Conservation (phyloP, 2,888 invertebrate species). For the Reticulitermes lucifugus region DNA sequence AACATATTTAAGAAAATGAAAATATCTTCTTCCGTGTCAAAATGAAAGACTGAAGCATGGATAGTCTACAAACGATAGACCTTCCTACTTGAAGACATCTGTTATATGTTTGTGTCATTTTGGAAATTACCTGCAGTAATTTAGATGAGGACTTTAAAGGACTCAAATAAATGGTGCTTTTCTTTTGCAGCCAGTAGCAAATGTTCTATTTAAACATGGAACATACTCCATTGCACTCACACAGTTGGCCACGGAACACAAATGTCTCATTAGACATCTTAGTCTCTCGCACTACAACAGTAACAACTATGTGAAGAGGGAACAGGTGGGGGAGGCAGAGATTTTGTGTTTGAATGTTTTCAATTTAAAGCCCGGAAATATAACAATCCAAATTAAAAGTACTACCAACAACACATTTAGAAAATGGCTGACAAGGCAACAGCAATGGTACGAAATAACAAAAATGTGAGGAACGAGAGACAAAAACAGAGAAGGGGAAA, state of each 20-base stretch:
- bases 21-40: too few relatives aligned
- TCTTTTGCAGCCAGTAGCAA: not conserved
- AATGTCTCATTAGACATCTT: constrained; percentile 9
- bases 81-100: not conserved
- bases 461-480: not conserved
- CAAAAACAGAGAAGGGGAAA: constrained; percentile 21
- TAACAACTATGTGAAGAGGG: not conserved
- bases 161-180: not conserved
- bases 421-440: constrained; percentile 39
- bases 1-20: too few relatives aligned
- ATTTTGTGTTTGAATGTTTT: constrained; percentile 33
- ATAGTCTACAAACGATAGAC: too few relatives aligned
- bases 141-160: not conserved
- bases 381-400: constrained; percentile 41
- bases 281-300: not conserved
- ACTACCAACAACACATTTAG: constrained; percentile 29
- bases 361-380: constrained; percentile 40
- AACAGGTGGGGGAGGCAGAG: not conserved
- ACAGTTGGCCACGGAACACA: not conserved
- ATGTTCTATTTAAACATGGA: not conserved
- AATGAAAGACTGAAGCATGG: too few relatives aligned
- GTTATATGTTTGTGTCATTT: not conserved
- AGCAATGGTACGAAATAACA: constrained; percentile 31
- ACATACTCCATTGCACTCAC: not conserved
- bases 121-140: constrained; percentile 20